Base-by-base conservation (phyloP, 30 jellyfish, hydroid and myxozoan genomes). In the Aurelia sp. region DNA sequence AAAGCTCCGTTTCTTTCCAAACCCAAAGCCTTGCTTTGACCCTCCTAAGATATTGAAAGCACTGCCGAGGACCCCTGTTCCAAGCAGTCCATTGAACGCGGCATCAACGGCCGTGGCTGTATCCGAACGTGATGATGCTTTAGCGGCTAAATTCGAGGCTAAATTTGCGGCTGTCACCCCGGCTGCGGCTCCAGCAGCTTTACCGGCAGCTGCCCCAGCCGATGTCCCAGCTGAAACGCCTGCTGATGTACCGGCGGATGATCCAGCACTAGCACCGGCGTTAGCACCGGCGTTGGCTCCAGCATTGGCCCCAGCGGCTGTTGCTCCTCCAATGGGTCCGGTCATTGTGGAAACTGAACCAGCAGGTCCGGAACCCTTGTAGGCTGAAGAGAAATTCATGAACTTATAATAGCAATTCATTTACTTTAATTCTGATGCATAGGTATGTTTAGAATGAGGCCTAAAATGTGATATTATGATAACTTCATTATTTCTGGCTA, bases 271-370 rank as follows among this genome's bases (percentile, higher is more conserved):
- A 40, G 87, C 82, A 15, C 86, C 78, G 21, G 95, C 89, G 16
- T 13, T 21, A 33, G 87, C 71, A 19, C 88, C 91, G 41, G 95
- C 85, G 24, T 63, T 18, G 40, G 87, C 80, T 13, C 86, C 78
- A 18, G 85, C 75, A 51, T 57, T 59, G 24, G 84, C 89, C 63
- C 89, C 86, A 33, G 95, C 89, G 18, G 91, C 78, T 19, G 96
- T 62, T 0, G 87, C 91, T 76, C 85, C 84, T 35, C 50, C 78
- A 20, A 67, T 66, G 21, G 92, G 90, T 61, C 92, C 96, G 79
- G 81, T 80, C 98, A 92, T 92, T 30, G 98, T 92, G 73, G 91
- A 69, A n/a, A 86, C 98, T 12, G 97, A 86, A 38, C 98, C 98
- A 67, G 61, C 85, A 2, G 98, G 98, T 3, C 98, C 98, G 24